These are phyloP conservation scores for Sminthurinus aureus DNA, from an alignment of 2,888 invertebrate genomes.

Conservation along the genomic window DNA sequence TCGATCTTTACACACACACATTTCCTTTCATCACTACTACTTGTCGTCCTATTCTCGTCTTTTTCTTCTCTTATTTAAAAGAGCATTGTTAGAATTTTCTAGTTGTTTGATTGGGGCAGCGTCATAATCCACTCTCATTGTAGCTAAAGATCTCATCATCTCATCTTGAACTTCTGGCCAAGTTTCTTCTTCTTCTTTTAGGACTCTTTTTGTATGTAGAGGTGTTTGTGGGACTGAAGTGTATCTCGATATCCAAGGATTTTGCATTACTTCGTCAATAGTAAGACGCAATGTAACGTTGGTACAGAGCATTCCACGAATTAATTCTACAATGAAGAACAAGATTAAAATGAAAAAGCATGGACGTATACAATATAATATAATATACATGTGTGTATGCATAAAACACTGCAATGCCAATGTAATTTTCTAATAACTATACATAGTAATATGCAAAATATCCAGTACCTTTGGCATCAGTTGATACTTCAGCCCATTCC, in stretches of 20 bases:
- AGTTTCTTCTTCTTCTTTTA: constrained; percentile 88
- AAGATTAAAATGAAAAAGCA: not conserved
- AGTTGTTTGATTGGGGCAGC: constrained; percentile 92
- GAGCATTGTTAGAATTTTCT: constrained; percentile 90
- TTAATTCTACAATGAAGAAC: constrained; percentile 63
- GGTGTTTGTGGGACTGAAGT: constrained; percentile 95
- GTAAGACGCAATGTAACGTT: constrained; percentile 88
- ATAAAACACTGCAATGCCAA: too few species aligned
- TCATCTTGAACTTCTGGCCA: constrained; percentile 99
- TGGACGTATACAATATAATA: not conserved
- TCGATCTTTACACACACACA: too few species aligned
- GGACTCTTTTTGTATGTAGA: constrained; percentile 85
- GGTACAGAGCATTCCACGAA: constrained; percentile 91
- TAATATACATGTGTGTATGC: not conserved
- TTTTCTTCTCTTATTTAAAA: constrained; percentile 79
- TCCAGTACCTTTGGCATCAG: constrained; percentile 94
- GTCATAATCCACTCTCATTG: constrained; percentile 98
- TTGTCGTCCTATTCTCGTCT: constrained; percentile 15
- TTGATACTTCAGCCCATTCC: constrained; percentile 93
- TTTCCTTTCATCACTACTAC: too few species aligned
- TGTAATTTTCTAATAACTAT: too few species aligned
- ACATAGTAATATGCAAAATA: constrained; percentile 76
- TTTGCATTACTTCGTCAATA: constrained; percentile 88
- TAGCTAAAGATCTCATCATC: constrained; percentile 96
- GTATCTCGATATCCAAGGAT: constrained; percentile 84